Percentiles rank a stretch among this genome's conserved stretches.
Conservation (phyloP, 2,797 vertebrate genomes). For the Semaprochilodus insignis region DNA sequence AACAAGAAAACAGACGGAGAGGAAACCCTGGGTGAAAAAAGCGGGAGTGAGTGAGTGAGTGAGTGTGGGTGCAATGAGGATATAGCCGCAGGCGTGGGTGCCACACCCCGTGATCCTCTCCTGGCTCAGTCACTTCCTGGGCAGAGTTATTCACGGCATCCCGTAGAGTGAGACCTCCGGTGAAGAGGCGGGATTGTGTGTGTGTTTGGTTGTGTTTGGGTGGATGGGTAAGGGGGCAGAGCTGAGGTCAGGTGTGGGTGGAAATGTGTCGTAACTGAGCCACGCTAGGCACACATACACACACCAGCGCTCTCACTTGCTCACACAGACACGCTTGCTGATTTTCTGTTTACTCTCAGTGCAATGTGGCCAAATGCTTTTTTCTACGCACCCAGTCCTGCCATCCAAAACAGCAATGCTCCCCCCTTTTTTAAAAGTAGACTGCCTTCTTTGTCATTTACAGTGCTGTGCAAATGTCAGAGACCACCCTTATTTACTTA, state of each 20-base stretch:
- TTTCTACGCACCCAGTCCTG: conserved; percentile 38
- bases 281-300: conserved; percentile 29
- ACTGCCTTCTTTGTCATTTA: background rate
- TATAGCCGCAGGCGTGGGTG: conserved; percentile 66
- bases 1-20: conserved; percentile 50
- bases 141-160: conserved; percentile 59
- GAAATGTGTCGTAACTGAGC: conserved; percentile 73
- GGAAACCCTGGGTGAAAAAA: background rate
- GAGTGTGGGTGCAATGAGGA: conserved; percentile 52
- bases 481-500: no score
- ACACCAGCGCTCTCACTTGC: conserved; percentile 27
- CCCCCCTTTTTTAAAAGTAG: conserved; percentile 12
- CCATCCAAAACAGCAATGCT: conserved; percentile 51
- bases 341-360: conserved; percentile 71
- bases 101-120: conserved; percentile 75
- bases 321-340: conserved; percentile 48
- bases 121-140: conserved; percentile 64
- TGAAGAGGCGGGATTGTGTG: conserved; percentile 49
- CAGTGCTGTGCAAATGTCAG: background rate
- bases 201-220: conserved; percentile 19
- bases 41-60: conserved; percentile 50
- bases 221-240: conserved; percentile 65
- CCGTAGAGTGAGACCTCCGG: conserved; percentile 59
- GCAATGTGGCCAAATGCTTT: conserved; percentile 64
- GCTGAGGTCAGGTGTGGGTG: conserved; percentile 73